Conservation (phyloP, 2,113 vertebrate genomes). For the Murina feae region DNA sequence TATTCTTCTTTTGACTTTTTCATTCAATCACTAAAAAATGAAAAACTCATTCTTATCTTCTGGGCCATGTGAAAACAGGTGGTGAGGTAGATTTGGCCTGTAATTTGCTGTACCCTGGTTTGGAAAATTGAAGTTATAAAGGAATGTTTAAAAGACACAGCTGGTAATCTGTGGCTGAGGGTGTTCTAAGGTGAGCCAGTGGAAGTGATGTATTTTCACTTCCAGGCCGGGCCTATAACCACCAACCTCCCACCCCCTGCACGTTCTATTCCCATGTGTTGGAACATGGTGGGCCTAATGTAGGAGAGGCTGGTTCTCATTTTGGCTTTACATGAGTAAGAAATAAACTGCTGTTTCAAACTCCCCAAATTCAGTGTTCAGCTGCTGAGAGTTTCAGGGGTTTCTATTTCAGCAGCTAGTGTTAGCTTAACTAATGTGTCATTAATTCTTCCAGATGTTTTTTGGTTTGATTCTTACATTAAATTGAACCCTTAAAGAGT, state of each 20-base stretch:
- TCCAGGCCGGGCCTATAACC: background rate
- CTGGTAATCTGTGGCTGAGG: background rate
- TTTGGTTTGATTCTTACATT: constrained; percentile 26
- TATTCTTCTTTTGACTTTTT: background rate
- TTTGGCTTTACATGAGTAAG: constrained; percentile 1
- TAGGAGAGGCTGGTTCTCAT: background rate
- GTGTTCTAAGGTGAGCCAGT: background rate
- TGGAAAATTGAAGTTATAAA: background rate
- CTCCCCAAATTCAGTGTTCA: background rate
- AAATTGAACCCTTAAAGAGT: background rate
- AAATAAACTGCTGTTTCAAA: constrained; percentile 1
- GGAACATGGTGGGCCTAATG: background rate
- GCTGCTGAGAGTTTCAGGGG: background rate
- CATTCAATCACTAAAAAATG: background rate
- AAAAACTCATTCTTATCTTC: background rate
- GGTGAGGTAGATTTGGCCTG: background rate
- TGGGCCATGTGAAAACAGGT: background rate
- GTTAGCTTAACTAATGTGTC: background rate
- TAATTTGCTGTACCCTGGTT: background rate
- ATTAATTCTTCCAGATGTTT: constrained; percentile 2
- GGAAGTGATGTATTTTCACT: background rate
- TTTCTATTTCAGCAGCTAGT: background rate
- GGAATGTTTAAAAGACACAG: constrained; percentile 28
- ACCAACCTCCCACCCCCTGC: accelerated
- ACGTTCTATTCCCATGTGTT: background rate